Evolutionary conservation across 2,113 vertebrate species (phyloP), one percentile per base, ranked within the genome.

Genomic region (Rynchops niger): DNA sequence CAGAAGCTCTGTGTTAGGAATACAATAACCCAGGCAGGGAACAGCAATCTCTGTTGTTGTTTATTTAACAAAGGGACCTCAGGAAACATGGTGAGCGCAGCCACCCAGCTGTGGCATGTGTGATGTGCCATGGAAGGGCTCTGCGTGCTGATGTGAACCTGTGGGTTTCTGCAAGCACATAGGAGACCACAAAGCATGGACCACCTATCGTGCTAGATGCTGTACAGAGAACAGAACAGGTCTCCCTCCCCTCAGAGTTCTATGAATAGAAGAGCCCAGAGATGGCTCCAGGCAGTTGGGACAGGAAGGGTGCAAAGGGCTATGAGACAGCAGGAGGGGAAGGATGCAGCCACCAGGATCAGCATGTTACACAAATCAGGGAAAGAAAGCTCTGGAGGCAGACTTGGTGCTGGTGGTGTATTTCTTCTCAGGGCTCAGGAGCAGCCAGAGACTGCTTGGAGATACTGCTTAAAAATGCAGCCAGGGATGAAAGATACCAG

Each of bases 51-150:
- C 93, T 88, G 79, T 65, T 88, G 94, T 61, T 82, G 56, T 82
- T 96, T 95, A 55, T 86, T 55, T 88, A 92, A 93, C 82, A 95
- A 96, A 95, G 40, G 55, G 70, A 93, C 58, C 43, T 94, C 88
- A 30, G 62, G 79, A 85, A 88, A 72, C 47, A 59, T 63, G 17
- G 11, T 53, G 72, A 87, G 73, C 0, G 0, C 27, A 62, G 67
- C 42, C 92, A 89, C 78, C 0, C 11, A 87, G 92, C 92, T 14
- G 3, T 86, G 82, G 86, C 67, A 10, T 74, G 71, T 69, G 72
- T 27, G 8, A 47, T 0, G 4, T 70, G 80, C 72, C 21, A 2
- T 22, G 81, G 76, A 70, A 88, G 30, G 58, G 40, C 77, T 86
- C 49, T 70, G 63, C 0, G 0, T 58, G 50, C 10, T 43, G 72